These are phyloP conservation scores for Acronicta alni DNA, from an alignment of 2,888 invertebrate genomes.

Conservation along the genomic window DNA sequence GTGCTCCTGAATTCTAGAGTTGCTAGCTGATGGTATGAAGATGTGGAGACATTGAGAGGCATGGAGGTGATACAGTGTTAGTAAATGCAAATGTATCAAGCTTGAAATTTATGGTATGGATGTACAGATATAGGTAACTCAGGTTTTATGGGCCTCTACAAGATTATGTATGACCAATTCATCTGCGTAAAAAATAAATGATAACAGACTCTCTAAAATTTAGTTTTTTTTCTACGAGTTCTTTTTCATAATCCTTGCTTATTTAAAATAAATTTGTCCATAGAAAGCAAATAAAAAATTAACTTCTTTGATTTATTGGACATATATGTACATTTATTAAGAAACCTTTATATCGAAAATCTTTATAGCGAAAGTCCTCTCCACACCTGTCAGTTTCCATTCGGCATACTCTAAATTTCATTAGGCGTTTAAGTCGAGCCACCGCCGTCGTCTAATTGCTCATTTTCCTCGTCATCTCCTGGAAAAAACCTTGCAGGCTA, in stretches of 20 bases:
- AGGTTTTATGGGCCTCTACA: no score
- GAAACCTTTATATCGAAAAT: background rate
- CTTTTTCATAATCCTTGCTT: no score
- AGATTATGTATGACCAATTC: no score
- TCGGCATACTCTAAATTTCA: constrained; percentile 87
- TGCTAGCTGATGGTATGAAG: constrained; percentile 76
- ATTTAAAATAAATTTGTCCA: no score
- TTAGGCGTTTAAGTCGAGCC: constrained; percentile 86
- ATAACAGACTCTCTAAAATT: no score
- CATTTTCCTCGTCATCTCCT: constrained; percentile 83
- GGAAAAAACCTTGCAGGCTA: constrained; percentile 71
- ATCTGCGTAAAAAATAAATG: no score
- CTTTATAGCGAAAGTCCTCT: constrained; percentile 53
- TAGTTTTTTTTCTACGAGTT: no score
- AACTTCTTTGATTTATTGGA: no score
- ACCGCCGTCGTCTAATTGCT: constrained; percentile 86
- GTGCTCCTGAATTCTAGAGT: constrained; percentile 85
- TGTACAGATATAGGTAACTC: no score
- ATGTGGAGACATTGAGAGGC: constrained; percentile 64
- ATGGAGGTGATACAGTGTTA: constrained; percentile 53
- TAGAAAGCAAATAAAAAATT: no score
- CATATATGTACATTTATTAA: no score
- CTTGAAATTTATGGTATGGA: no score
- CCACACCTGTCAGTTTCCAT: constrained; percentile 67
- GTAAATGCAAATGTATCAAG: background rate